Conservation (phyloP, 2,888 invertebrate genomes). For the Acanthacorydalis orientalis region DNA sequence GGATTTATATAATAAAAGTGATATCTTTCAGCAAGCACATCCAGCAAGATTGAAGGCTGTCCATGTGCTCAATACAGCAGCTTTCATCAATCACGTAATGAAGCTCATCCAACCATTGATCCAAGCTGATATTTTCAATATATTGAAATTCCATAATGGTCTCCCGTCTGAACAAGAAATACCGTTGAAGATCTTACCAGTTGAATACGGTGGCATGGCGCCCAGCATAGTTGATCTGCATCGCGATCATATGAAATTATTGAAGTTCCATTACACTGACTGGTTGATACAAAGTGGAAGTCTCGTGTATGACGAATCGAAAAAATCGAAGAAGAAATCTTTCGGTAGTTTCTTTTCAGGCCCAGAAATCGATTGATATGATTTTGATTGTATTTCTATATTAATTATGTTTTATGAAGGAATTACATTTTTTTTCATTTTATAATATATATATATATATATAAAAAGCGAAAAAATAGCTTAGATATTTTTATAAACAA, state of each 20-base stretch:
- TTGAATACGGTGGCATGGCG: slow-evolving; percentile 44
- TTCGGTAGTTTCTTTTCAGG: slow-evolving; percentile 22
- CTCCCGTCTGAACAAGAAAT: slow-evolving; percentile 15
- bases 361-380: slow-evolving; percentile 3
- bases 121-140: slow-evolving; percentile 39
- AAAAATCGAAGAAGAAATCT: slow-evolving; percentile 21
- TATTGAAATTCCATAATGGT: slow-evolving; percentile 36
- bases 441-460: no score
- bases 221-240: slow-evolving; percentile 31
- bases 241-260: slow-evolving; percentile 34
- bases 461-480: no score
- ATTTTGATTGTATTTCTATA: slow-evolving; percentile 9
- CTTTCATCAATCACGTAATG: slow-evolving; percentile 52
- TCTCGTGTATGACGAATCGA: slow-evolving; percentile 31
- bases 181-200: slow-evolving; percentile 24
- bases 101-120: slow-evolving; percentile 45
- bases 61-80: slow-evolving; percentile 46
- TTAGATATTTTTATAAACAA: no score
- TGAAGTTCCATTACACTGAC: slow-evolving; percentile 36
- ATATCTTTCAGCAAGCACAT: slow-evolving; percentile 39
- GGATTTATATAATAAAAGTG: no score
- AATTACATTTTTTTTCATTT: no score
- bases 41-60: slow-evolving; percentile 47
- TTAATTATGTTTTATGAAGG: no score
- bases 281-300: slow-evolving; percentile 42